These are phyloP conservation scores for Aphidoletes aphidimyza DNA, from an alignment of 2,888 invertebrate species.

Conservation along the genomic window DNA sequence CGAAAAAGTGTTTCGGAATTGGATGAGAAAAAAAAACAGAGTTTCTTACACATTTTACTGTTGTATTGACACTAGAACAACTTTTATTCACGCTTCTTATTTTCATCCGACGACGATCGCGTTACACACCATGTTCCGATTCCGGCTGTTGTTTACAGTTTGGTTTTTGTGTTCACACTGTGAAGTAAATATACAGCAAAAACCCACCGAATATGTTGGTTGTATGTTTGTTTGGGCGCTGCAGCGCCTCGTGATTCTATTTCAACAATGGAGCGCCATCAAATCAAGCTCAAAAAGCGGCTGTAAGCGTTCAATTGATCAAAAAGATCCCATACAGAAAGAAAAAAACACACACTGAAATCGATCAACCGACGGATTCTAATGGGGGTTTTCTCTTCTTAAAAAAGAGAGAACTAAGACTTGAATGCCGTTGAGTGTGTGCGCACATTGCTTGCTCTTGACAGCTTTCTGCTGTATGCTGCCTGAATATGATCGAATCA, in stretches of 20 bases:
- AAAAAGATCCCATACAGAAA: background rate
- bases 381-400: background rate
- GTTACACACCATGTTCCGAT: background rate
- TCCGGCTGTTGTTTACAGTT: background rate
- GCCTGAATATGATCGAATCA: constrained; percentile 22
- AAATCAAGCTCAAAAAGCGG: background rate
- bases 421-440: background rate
- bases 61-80: constrained; percentile 30
- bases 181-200: no score
- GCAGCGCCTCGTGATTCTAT: background rate
- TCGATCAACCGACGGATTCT: background rate
- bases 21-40: constrained; percentile 1
- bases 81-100: constrained; percentile 26
- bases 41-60: constrained; percentile 29
- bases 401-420: background rate
- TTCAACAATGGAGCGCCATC: constrained; percentile 30
- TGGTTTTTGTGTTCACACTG: background rate
- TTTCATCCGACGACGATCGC: constrained; percentile 3
- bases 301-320: background rate
- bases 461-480: background rate
- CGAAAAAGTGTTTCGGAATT: background rate
- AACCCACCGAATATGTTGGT: constrained; percentile 1
- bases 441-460: background rate
- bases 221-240: background rate
- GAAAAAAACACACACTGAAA: background rate